A percentile compares a stretch with the other conserved stretches of the same genome.
These are phyloP conservation scores for Microplitis deprimator DNA, from an alignment of 2,888 invertebrate genomes.

Conservation along the genomic window DNA sequence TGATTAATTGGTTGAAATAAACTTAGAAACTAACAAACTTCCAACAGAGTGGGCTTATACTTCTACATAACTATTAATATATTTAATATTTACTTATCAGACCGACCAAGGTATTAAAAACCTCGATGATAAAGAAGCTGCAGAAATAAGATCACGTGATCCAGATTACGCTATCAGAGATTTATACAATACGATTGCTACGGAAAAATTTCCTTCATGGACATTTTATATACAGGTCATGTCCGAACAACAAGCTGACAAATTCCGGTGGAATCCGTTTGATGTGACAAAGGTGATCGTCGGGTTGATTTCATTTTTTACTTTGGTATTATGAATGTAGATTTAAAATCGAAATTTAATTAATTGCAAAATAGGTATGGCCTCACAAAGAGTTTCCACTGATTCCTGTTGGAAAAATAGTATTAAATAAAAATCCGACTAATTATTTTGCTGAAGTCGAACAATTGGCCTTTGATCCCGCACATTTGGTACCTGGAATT, in stretches of 20 bases:
- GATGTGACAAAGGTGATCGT: conserved; percentile 86
- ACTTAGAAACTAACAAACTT: too few relatives aligned
- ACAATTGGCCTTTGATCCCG: conserved; percentile 92
- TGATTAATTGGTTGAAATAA: too few relatives aligned
- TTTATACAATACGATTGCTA: conserved; percentile 89
- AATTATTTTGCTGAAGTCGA: conserved; percentile 97
- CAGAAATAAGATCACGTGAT: conserved; percentile 81
- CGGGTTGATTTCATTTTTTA: not conserved
- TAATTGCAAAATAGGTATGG: conserved; percentile 77
- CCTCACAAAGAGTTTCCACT: conserved; percentile 89
- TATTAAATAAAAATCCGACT: conserved; percentile 88
- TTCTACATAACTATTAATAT: too few relatives aligned
- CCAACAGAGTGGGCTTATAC: too few relatives aligned
- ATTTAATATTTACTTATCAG: conserved; percentile 58
- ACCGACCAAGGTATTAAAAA: conserved; percentile 93
- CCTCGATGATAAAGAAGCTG: conserved; percentile 80
- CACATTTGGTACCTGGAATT: conserved; percentile 92
- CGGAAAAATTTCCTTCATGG: conserved; percentile 83
- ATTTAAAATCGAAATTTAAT: not conserved
- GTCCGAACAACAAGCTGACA: conserved; percentile 89
- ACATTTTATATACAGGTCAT: conserved; percentile 89
- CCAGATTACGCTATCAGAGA: conserved; percentile 93
- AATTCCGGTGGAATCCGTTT: conserved; percentile 89
- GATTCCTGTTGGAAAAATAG: conserved; percentile 89
- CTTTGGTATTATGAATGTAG: not conserved